Evolutionary conservation across 2,888 invertebrate species (phyloP).

Genomic region (Acrocera orbiculus): DNA sequence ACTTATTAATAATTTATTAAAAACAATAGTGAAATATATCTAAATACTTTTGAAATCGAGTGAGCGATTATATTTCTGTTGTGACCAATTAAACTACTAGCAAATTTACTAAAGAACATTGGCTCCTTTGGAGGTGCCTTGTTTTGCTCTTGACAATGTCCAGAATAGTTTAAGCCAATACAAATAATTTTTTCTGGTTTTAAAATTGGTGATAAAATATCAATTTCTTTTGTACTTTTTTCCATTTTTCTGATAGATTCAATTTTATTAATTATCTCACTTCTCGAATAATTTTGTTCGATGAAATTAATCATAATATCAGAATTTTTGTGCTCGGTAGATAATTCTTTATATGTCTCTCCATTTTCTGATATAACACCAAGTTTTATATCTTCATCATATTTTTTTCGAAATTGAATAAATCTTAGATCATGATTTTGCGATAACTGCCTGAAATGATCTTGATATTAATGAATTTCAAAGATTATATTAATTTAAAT

Average conservation of each 20-base stretch:
- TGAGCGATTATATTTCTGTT: constrained; percentile 47
- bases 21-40: constrained; percentile 1
- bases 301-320: constrained; percentile 34
- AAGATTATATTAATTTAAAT: too few relatives aligned
- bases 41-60: constrained; percentile 39
- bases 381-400: constrained; percentile 42
- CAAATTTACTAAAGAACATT: constrained; percentile 75
- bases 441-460: too few relatives aligned
- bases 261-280: constrained; percentile 6
- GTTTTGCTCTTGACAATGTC: constrained; percentile 73
- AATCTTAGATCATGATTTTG: constrained; percentile 46
- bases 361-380: constrained; percentile 47
- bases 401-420: constrained; percentile 45
- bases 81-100: constrained; percentile 60
- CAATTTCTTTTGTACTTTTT: constrained; percentile 14
- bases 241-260: constrained; percentile 3
- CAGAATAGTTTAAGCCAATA: constrained; percentile 69
- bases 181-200: constrained; percentile 72
- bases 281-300: constrained; percentile 23
- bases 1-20: background rate
- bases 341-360: constrained; percentile 43
- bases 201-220: constrained; percentile 47
- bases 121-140: constrained; percentile 54
- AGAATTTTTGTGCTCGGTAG: constrained; percentile 15
- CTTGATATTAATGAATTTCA: too few relatives aligned